A percentile compares a stretch with the other conserved stretches of the same genome.
These are phyloP conservation scores for human (Homo sapiens) DNA, from an alignment of 2,113 vertebrate species.

Conservation along the genomic window GRCh38 chr16:3018001-3018500, in stretches of 20 bases:
- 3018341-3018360: accelerated
- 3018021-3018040: neutral
- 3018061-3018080: too few species aligned
- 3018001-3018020: neutral
- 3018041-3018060: neutral
- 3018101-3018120: too few species aligned
- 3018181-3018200: constrained; percentile 21
- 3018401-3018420: neutral
- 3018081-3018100: neutral
- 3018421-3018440: neutral
- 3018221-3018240: constrained; percentile 74
- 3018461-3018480: neutral
- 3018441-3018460: neutral
- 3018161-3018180: neutral
- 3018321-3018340: neutral
- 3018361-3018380: neutral
- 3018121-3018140: neutral
- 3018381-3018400: neutral
- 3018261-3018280: neutral
- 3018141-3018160: constrained; percentile 42
- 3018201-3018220: constrained; percentile 72
- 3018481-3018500: neutral
- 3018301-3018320: neutral
- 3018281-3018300: neutral
- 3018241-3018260: constrained; percentile 74